These are phyloP conservation scores for Nematopogon swammerdamellus DNA, from an alignment of 2,888 invertebrate species.

Conservation along the genomic window DNA sequence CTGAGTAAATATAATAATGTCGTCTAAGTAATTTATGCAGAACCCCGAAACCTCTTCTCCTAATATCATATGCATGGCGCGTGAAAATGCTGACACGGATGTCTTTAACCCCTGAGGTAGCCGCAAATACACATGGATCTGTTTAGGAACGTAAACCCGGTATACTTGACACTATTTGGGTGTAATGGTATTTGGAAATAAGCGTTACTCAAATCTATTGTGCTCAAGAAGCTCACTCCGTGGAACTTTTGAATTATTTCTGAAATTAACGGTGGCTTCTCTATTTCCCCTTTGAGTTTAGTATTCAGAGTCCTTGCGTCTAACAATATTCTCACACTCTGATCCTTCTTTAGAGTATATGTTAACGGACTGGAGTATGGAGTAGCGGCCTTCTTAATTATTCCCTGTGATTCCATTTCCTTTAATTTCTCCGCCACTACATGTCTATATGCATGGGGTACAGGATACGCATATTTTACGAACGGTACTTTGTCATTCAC, in stretches of 20 bases:
- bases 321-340: slow-evolving; percentile 17
- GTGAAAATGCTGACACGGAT: slow-evolving; percentile 14
- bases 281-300: slow-evolving; percentile 17
- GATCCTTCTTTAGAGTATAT: slow-evolving; percentile 18
- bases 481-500: slow-evolving; percentile 12
- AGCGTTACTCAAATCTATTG: slow-evolving; percentile 12
- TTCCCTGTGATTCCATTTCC: slow-evolving; percentile 16
- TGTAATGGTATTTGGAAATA: slow-evolving; percentile 12
- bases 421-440: slow-evolving; percentile 15
- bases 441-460: slow-evolving; percentile 15
- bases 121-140: slow-evolving; percentile 11
- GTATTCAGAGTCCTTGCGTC: slow-evolving; percentile 19
- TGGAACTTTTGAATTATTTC: slow-evolving; percentile 15
- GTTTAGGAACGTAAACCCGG: slow-evolving; percentile 9
- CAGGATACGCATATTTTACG: slow-evolving; percentile 15
- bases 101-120: slow-evolving; percentile 14
- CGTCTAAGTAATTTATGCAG: slow-evolving; percentile 2
- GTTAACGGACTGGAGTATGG: slow-evolving; percentile 19
- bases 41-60: slow-evolving; percentile 12
- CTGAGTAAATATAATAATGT: neutral
- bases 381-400: slow-evolving; percentile 18
- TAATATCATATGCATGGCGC: slow-evolving; percentile 16
- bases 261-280: slow-evolving; percentile 13
- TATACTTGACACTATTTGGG: slow-evolving; percentile 8
- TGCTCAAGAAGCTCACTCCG: slow-evolving; percentile 10